Percentiles rank a stretch among this genome's conserved stretches.
Conservation (phyloP, 2,888 invertebrate genomes). For the Escarpia spicata region DNA sequence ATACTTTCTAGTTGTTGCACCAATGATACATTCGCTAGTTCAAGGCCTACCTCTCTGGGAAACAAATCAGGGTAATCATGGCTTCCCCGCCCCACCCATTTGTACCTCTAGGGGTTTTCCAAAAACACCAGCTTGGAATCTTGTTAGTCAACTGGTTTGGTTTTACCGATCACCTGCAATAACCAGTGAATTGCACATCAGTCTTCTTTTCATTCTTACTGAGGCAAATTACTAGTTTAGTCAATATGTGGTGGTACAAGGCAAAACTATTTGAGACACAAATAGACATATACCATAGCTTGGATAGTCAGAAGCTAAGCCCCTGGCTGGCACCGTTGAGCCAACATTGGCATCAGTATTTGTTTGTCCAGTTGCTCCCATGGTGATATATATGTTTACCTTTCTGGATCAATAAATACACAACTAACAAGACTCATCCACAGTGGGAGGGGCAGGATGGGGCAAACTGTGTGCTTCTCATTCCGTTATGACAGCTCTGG, state of each 20-base stretch:
- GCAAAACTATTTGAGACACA: background rate
- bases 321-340: background rate
- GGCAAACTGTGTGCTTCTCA: background rate
- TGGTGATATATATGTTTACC: conserved; percentile 3
- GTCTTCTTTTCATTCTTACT: background rate
- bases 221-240: background rate
- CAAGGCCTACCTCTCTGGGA: too few relatives aligned
- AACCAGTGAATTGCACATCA: too few relatives aligned
- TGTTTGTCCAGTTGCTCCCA: conserved; percentile 10
- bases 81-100: too few relatives aligned
- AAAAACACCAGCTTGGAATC: too few relatives aligned
- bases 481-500: background rate
- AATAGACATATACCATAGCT: background rate
- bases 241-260: background rate
- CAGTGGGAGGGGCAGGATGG: background rate
- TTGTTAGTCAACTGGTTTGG: too few relatives aligned
- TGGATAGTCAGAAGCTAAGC: background rate
- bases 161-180: too few relatives aligned
- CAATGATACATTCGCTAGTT: too few relatives aligned
- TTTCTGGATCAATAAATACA: background rate
- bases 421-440: background rate
- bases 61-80: too few relatives aligned
- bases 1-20: too few relatives aligned
- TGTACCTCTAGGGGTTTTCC: too few relatives aligned
- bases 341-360: background rate